Base-by-base conservation (phyloP, 2,888 invertebrate genomes). In the Mythimna pallens region DNA sequence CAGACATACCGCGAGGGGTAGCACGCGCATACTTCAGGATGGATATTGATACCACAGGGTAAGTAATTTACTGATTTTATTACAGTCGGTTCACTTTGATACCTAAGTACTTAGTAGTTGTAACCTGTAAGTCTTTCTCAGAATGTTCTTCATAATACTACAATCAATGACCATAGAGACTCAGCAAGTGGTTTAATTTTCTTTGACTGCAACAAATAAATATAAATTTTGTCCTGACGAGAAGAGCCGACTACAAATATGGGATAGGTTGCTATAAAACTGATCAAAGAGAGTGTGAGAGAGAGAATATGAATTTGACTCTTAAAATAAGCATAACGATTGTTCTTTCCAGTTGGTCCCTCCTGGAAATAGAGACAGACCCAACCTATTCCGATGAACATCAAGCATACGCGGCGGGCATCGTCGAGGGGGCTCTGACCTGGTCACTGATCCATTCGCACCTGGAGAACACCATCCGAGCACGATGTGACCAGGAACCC, bases 341-440 rank as follows among this genome's bases (percentile, higher is more conserved):
- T 73, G 43, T 63, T 47, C 43, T 64, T 92, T 92, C 5, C 88
- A 98, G 98, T 72, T 98, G 98, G 98, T 98, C 98, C 25, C 97
- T 97, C 83, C 94, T 99, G 74, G 98, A 98, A 94, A 97, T 99
- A 61, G 97, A 98, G 94, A 98, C 98, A 0, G 97, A 98, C 84
- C 95, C 97, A 36, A 96, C 96, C 6, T 98, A 97, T 92, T 97
- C 97, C 0, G 98, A 99, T 91, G 97, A 97, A 86, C 97, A 98
- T 59, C 99, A 99, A 94, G 98, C 98, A 0, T 98, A 98, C 92
- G 98, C 98, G 2, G 99, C 99, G 3, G 99, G 99, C 8, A 96
- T 98, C 58, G 97, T 98, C 0, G 99, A 99, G 92, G 99, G 98
- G 0, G 97, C 97, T 34, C 92, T 98, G 6, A 98, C 99, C 14